Base-by-base conservation (phyloP, 2,888 invertebrate species). In the Folsomia manolachei region DNA sequence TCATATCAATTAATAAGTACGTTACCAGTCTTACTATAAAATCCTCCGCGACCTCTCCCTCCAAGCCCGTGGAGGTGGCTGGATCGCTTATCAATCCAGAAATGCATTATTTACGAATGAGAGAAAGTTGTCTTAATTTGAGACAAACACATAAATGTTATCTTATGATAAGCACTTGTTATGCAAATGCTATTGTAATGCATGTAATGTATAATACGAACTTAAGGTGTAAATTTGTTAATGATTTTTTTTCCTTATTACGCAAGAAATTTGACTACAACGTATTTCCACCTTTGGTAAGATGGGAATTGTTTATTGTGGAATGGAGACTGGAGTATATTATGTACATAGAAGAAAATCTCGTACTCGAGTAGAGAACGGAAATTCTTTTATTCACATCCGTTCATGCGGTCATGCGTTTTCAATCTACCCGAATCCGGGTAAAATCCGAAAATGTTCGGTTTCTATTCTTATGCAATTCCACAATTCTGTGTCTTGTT, bases 101-200 rank as follows among this genome's bases (percentile, higher is more conserved):
- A 78, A 72, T 78, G 78, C 78, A 78, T 78, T 69, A 68, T 56
- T n/a, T n/a, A n/a, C n/a, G n/a, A n/a, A n/a, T n/a, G n/a, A n/a
- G n/a, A n/a, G n/a, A n/a, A n/a, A n/a, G n/a, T n/a, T n/a, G n/a
- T n/a, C n/a, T n/a, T n/a, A n/a, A n/a, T n/a, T n/a, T n/a, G n/a
- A n/a, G n/a, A n/a, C n/a, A n/a, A n/a, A n/a, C n/a, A n/a, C n/a
- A n/a, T n/a, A n/a, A n/a, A n/a, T n/a, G n/a, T n/a, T n/a, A n/a
- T n/a, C n/a, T n/a, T n/a, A n/a, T n/a, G n/a, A n/a, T n/a, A n/a
- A n/a, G n/a, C n/a, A n/a, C n/a, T n/a, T n/a, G n/a, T n/a, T n/a
- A n/a, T n/a, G n/a, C n/a, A n/a, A n/a, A n/a, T n/a, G n/a, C n/a
- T n/a, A n/a, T n/a, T n/a, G n/a, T n/a, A n/a, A n/a, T n/a, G n/a